Base-by-base conservation (phyloP, 2,113 vertebrate species). In the Salvelinus sp. region DNA sequence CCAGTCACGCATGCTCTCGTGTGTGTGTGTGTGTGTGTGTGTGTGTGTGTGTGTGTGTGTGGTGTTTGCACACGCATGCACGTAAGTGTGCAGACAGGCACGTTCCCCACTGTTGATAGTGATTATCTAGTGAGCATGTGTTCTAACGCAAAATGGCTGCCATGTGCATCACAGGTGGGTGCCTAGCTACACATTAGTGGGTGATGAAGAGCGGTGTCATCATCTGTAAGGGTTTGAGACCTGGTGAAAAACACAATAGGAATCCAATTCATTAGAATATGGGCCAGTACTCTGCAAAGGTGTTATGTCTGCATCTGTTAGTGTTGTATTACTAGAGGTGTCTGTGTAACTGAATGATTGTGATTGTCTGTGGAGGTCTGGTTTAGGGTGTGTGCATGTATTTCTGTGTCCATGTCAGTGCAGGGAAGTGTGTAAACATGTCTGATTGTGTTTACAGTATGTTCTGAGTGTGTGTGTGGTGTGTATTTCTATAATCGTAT, bases 111-210 rank as follows among this genome's bases (percentile, higher is more conserved):
- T 54, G 13, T 23, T 23, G 50, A 25, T 33, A 27, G 48, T 58
- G 28, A 25, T 68, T 33, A 65, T 18, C 10, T 68, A 3, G 16
- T 67, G 60, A 66, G 63, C 23, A 44, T 67, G 48, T 50, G 48
- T 54, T 50, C 73, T 6, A 27, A 74, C 18, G 13, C 62, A 76
- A 76, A 62, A 69, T 76, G 74, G 74, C 74, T 54, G 57, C 68
- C 22, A 22, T 60, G 44, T 30, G 50, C 50, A 5, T 54, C 16
- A 14, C 3, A 54, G 16, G 50, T 54, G 48, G 48, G 48, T 54
- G 50, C 50, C 50, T 14, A 54, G 50, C 50, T 54, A 16, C 50
- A 54, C 9, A 10, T 44, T 44, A 44, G 38, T 54, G 50, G 14
- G 50, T 54, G 50, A 18, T 54, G 50, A 14, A 18, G 7, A 44